phyloP scores from a whole-genome alignment of 2,888 invertebrate genomes.

The Tryphoninae sp. region DNA sequence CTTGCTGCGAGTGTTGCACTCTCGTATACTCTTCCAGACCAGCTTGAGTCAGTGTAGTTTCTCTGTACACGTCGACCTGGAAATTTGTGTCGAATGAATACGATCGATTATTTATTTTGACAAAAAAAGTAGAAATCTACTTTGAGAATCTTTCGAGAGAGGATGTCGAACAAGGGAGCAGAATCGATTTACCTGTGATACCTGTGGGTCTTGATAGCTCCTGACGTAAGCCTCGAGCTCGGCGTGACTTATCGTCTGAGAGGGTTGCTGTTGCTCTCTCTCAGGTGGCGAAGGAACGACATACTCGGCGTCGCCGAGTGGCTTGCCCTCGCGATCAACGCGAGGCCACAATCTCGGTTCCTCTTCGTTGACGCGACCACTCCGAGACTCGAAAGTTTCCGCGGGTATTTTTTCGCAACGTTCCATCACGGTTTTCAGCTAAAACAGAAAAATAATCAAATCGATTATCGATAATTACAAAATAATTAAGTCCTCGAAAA shows the following conservation, averaged over 20 bases:
- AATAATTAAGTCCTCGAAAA: no score
- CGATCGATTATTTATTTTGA: neutral
- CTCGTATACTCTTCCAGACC: conserved; percentile 82
- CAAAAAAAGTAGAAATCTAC: neutral
- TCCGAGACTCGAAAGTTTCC: conserved; percentile 83
- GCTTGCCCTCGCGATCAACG: conserved; percentile 86
- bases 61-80: conserved; percentile 78
- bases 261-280: conserved; percentile 82
- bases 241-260: conserved; percentile 84
- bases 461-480: no score
- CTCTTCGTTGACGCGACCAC: conserved; percentile 76
- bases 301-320: conserved; percentile 85
- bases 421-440: conserved; percentile 88
- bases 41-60: conserved; percentile 80
- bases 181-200: conserved; percentile 75
- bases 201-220: conserved; percentile 83
- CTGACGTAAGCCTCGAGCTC: conserved; percentile 88
- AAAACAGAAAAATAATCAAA: conserved; percentile 74
- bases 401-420: conserved; percentile 85
- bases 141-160: no score
- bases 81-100: neutral
- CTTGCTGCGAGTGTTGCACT: conserved; percentile 86
- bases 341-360: conserved; percentile 82
- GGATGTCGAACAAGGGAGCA: no score
- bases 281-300: conserved; percentile 88